These are phyloP conservation scores for Montipora foliosa DNA, from an alignment of 64 coral and sea anemone species.

Conservation along the genomic window DNA sequence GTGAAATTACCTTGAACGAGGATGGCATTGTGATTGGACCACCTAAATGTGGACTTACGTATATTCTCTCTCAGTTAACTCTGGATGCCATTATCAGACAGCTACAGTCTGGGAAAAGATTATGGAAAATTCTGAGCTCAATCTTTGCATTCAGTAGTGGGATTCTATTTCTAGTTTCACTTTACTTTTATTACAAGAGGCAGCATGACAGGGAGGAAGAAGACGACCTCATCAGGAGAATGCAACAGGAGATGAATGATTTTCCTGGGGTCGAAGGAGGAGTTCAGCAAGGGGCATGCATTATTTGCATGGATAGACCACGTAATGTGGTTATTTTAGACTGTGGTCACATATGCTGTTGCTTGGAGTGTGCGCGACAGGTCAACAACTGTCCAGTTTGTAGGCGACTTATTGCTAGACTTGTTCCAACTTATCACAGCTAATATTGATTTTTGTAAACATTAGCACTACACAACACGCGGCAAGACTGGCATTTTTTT, in stretches of 20 bases:
- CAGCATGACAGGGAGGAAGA: slow-evolving; percentile 60
- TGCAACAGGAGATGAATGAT: slow-evolving; percentile 25
- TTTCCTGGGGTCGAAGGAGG: slow-evolving; percentile 4
- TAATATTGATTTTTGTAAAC: not conserved
- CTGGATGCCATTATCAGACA: slow-evolving; percentile 87
- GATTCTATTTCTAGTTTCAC: slow-evolving; percentile 69
- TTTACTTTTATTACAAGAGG: slow-evolving; percentile 74
- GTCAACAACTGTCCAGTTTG: slow-evolving; percentile 89
- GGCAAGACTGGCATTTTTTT: too few species aligned
- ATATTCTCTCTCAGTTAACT: slow-evolving; percentile 83
- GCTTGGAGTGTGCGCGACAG: slow-evolving; percentile 69
- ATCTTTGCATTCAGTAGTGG: slow-evolving; percentile 87
- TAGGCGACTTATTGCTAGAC: slow-evolving; percentile 71
- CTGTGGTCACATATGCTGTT: slow-evolving; percentile 95
- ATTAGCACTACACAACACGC: not conserved
- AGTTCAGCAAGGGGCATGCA: slow-evolving; percentile 73
- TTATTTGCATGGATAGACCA: slow-evolving; percentile 89
- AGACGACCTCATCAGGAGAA: slow-evolving; percentile 52
- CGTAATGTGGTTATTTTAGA: slow-evolving; percentile 94
- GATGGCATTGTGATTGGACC: slow-evolving; percentile 68
- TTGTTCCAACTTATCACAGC: slow-evolving; percentile 87
- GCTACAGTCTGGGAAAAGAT: slow-evolving; percentile 69
- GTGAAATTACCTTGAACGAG: slow-evolving; percentile 73
- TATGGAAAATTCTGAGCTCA: slow-evolving; percentile 81
- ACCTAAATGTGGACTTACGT: slow-evolving; percentile 61